Percentiles rank a stretch among this genome's conserved stretches.
phyloP scores from a whole-genome alignment of 2,797 vertebrate genomes.

The Falco cherrug region DNA sequence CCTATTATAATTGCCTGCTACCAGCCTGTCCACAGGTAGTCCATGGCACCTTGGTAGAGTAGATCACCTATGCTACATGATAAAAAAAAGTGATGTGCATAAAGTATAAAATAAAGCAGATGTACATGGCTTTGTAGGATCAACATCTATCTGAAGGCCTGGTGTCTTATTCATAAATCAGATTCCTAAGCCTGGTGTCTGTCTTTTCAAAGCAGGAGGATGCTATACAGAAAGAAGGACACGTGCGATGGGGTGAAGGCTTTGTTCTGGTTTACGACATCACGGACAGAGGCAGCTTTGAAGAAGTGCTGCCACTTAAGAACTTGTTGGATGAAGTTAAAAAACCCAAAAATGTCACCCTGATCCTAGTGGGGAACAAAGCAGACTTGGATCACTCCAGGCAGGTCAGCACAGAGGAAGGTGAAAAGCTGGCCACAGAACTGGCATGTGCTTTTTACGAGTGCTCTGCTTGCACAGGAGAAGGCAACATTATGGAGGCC shows the following conservation, averaged over 20 bases:
- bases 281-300: constrained; percentile 94
- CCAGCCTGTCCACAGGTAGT: background rate
- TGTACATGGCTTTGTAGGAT: background rate
- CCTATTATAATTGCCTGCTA: background rate
- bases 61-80: background rate
- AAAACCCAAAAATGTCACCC: constrained; percentile 92
- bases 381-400: constrained; percentile 93
- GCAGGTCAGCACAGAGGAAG: constrained; percentile 94
- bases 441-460: constrained; percentile 96
- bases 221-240: constrained; percentile 90
- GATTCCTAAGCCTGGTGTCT: background rate
- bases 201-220: constrained; percentile 85
- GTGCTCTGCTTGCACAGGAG: constrained; percentile 93
- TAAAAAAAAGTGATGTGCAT: background rate
- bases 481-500: constrained; percentile 89
- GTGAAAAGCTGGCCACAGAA: constrained; percentile 93
- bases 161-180: background rate
- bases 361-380: constrained; percentile 97
- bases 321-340: constrained; percentile 92
- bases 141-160: background rate
- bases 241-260: constrained; percentile 95
- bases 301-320: constrained; percentile 90
- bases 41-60: background rate
- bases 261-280: constrained; percentile 98
- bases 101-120: background rate